A percentile compares a stretch with the other conserved stretches of the same genome.
phyloP scores from a whole-genome alignment of 2,888 invertebrate species.

The Stratiomys singularior region DNA sequence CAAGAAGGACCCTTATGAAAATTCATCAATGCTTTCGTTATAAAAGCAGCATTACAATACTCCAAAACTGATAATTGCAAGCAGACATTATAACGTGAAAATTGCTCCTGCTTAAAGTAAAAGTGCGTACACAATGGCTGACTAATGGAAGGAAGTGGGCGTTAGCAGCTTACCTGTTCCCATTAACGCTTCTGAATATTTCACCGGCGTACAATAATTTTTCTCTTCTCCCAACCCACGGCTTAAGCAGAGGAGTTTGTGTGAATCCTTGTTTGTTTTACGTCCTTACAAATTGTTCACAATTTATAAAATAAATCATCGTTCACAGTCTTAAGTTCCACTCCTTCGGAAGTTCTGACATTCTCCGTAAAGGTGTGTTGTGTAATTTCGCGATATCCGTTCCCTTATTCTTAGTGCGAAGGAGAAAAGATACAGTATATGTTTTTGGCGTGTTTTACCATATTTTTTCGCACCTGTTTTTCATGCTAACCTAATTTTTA shows the following conservation, averaged over 20 bases:
- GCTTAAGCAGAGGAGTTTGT: background rate
- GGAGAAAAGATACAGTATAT: background rate
- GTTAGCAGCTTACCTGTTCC: background rate
- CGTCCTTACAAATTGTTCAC: slow-evolving; percentile 52
- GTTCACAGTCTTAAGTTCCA: slow-evolving; percentile 41
- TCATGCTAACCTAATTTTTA: background rate
- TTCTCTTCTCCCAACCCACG: background rate
- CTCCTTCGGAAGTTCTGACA: slow-evolving; percentile 30
- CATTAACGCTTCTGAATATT: background rate
- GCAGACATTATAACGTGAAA: background rate
- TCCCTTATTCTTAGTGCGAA: background rate
- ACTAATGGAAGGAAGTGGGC: slow-evolving; percentile 7
- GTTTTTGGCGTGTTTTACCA: slow-evolving; percentile 26
- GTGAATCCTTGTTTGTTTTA: slow-evolving; percentile 52
- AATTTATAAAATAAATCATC: slow-evolving; percentile 53
- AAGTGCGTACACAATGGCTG: slow-evolving; percentile 22
- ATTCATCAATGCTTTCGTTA: no score
- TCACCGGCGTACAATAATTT: background rate
- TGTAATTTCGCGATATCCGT: slow-evolving; percentile 21
- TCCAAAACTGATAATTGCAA: no score
- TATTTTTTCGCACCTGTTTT: slow-evolving; percentile 5
- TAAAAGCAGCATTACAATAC: no score
- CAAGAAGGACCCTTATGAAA: no score
- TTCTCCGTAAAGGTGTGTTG: slow-evolving; percentile 10
- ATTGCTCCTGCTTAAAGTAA: slow-evolving; percentile 14